Percentiles rank a stretch among this genome's conserved stretches.
Evolutionary conservation across 2,888 invertebrate genomes (phyloP).

Genomic region (Neoascia interrupta): DNA sequence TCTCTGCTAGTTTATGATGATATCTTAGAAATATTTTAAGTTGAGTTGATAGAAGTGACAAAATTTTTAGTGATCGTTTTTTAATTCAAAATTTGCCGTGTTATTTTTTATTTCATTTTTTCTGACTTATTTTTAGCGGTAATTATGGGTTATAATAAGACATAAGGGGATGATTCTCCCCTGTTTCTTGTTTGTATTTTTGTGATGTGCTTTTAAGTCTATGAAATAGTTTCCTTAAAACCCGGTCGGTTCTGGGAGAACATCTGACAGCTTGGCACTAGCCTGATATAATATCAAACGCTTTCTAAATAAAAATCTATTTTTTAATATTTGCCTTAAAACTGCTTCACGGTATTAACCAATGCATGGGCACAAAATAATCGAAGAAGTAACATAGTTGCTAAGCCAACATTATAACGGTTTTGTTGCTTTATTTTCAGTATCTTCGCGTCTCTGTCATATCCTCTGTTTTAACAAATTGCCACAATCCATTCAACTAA

Average conservation of each 20-base stretch:
- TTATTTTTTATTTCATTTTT: slow-evolving; percentile 26
- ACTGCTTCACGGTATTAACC: too few species aligned
- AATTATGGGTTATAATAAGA: too few species aligned
- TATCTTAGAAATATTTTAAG: slow-evolving; percentile 19
- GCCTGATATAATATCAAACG: too few species aligned
- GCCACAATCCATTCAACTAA: slow-evolving; percentile 46
- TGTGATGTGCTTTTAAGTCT: too few species aligned
- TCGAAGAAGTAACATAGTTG: background rate
- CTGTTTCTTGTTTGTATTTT: too few species aligned
- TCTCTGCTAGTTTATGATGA: background rate
- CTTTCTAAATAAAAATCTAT: too few species aligned
- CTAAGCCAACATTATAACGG: background rate
- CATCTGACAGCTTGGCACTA: too few species aligned
- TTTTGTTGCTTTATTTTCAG: slow-evolving; percentile 7
- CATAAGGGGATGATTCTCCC: too few species aligned
- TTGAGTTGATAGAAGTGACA: slow-evolving; percentile 35
- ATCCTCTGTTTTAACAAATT: slow-evolving; percentile 41
- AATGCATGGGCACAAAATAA: too few species aligned
- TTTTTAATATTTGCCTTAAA: too few species aligned
- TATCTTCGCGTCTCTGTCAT: slow-evolving; percentile 41
- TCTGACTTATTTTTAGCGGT: slow-evolving; percentile 19
- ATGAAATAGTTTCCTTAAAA: too few species aligned
- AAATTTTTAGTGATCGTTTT: slow-evolving; percentile 21
- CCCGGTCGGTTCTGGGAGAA: too few species aligned
- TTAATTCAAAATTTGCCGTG: slow-evolving; percentile 49